These are phyloP conservation scores for Neofelis nebulosa DNA, from an alignment of 2,113 vertebrate species.

Conservation along the genomic window DNA sequence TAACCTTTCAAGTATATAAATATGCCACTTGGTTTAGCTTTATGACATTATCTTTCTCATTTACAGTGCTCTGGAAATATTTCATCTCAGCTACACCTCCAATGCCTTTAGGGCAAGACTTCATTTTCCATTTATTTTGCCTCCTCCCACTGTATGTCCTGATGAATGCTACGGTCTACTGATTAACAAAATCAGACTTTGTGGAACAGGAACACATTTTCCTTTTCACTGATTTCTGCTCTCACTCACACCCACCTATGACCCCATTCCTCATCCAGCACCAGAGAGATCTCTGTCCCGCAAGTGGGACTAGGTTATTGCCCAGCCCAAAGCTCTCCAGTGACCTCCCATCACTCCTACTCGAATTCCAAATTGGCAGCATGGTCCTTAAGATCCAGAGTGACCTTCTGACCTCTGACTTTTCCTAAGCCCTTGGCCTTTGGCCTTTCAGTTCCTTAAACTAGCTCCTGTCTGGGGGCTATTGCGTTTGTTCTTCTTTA, in stretches of 20 bases:
- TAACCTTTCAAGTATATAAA: not conserved
- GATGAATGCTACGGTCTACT: not conserved
- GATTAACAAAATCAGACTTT: not conserved
- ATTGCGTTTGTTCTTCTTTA: not conserved
- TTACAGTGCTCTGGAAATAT: not conserved
- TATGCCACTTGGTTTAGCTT: not conserved
- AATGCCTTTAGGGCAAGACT: not conserved
- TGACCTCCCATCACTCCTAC: not conserved
- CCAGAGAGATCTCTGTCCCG: not conserved
- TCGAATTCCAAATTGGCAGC: not conserved
- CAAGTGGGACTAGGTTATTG: not conserved
- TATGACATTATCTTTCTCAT: not conserved
- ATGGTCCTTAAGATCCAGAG: not conserved
- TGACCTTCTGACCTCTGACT: not conserved
- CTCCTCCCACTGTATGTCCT: not conserved
- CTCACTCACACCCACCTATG: not conserved
- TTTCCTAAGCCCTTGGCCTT: not conserved
- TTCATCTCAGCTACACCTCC: slow-evolving; percentile 10
- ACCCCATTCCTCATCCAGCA: not conserved
- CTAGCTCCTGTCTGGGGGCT: not conserved
- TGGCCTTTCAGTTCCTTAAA: not conserved
- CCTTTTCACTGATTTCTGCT: not conserved
- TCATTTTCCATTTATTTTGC: not conserved
- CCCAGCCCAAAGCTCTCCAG: not conserved
- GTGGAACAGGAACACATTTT: not conserved